Evolutionary conservation across 2,113 vertebrate species (phyloP).

Genomic region (Neogale vison): DNA sequence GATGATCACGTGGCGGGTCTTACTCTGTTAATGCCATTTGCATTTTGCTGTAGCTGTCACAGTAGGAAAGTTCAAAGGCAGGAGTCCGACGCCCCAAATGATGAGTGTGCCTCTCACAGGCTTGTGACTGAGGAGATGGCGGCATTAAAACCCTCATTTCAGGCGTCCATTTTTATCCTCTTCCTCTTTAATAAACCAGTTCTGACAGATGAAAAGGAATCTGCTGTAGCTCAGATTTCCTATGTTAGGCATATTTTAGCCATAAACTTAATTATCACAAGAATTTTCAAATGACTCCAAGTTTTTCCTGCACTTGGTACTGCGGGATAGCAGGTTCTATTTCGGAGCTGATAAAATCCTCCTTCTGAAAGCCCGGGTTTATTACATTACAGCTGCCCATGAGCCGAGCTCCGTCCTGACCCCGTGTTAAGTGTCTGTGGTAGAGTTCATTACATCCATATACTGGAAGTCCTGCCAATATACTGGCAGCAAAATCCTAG

Average conservation of each 20-base stretch:
- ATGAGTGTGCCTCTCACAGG: not conserved
- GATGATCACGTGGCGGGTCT: not conserved
- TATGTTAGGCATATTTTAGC: constrained; percentile 80
- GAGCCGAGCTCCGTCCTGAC: constrained; percentile 92
- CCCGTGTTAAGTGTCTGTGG: constrained; percentile 97
- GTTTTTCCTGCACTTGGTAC: constrained; percentile 80
- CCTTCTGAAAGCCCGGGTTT: constrained; percentile 94
- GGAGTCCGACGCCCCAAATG: not conserved
- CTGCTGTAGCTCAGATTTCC: constrained; percentile 73
- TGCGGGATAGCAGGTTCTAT: constrained; percentile 78
- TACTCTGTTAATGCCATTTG: constrained; percentile 18
- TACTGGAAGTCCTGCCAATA: constrained; percentile 98
- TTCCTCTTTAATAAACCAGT: constrained; percentile 52
- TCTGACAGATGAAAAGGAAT: constrained; percentile 62
- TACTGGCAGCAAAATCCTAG: constrained; percentile 98
- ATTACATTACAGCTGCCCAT: constrained; percentile 94
- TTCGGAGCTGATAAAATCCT: constrained; percentile 88
- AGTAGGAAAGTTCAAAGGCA: not conserved
- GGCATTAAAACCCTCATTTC: constrained; percentile 2
- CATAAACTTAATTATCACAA: constrained; percentile 84
- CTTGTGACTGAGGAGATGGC: not conserved
- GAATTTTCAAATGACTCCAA: constrained; percentile 81
- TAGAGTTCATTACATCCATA: constrained; percentile 98
- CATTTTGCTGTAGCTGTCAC: not conserved
- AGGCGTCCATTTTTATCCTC: constrained; percentile 20